A percentile compares a stretch with the other conserved stretches of the same genome.
Conservation (phyloP, 2,888 invertebrate species). For the Biston betularia region DNA sequence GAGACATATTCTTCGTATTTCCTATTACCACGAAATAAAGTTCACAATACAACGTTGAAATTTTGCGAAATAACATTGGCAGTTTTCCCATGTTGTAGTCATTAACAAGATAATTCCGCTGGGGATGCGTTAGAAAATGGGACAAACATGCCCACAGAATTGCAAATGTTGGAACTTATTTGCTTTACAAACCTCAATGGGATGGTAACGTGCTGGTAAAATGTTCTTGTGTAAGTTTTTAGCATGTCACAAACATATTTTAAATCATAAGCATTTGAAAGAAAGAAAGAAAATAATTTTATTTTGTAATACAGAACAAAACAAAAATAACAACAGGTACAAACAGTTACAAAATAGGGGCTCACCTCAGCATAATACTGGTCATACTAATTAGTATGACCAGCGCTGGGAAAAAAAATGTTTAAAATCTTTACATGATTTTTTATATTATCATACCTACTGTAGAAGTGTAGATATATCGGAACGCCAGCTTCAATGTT, state of each 20-base stretch:
- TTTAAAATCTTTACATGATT: too few species aligned
- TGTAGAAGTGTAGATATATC: too few species aligned
- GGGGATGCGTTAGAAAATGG: constrained; percentile 62
- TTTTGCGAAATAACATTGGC: constrained; percentile 21
- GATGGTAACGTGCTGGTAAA: neutral
- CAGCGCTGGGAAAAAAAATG: too few species aligned
- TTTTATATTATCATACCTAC: too few species aligned
- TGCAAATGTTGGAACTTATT: constrained; percentile 51
- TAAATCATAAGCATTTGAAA: too few species aligned
- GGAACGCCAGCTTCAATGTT: too few species aligned
- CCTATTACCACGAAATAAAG: constrained; percentile 37
- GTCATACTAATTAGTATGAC: too few species aligned
- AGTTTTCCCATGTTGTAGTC: constrained; percentile 55
- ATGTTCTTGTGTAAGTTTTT: neutral
- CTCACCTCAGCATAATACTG: too few species aligned
- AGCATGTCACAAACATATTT: neutral
- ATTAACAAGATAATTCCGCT: constrained; percentile 67
- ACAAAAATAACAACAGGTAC: too few species aligned
- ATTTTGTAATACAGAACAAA: neutral
- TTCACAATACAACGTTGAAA: constrained; percentile 27
- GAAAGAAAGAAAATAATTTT: neutral
- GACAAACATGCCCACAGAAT: constrained; percentile 61
- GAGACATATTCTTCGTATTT: neutral
- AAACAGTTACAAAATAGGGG: too few species aligned
- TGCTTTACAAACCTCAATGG: constrained; percentile 27